Percentiles rank a stretch among this genome's conserved stretches.
These are phyloP conservation scores for Gallinago solitaria DNA, from an alignment of 2,797 vertebrate species.

Conservation along the genomic window DNA sequence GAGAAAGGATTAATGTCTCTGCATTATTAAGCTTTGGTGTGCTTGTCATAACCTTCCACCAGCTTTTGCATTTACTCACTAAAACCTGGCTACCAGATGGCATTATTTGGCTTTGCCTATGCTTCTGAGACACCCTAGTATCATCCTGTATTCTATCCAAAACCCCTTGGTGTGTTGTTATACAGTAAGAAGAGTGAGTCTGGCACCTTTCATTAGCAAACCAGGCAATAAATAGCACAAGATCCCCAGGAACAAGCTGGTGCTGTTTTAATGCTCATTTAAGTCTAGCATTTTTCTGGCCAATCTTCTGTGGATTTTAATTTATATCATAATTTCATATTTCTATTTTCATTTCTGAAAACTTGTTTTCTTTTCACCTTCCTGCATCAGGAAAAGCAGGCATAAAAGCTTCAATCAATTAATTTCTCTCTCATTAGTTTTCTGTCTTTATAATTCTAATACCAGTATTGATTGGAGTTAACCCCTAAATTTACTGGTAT, in stretches of 20 bases:
- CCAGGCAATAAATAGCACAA: neutral
- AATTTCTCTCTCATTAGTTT: neutral
- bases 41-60: constrained; percentile 51
- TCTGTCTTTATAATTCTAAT: neutral
- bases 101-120: constrained; percentile 36
- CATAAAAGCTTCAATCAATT: neutral
- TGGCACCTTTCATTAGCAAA: constrained; percentile 64
- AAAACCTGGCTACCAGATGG: constrained; percentile 67
- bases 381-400: neutral
- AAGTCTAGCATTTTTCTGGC: constrained; percentile 38
- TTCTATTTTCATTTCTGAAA: constrained; percentile 40
- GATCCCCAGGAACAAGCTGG: constrained; percentile 50
- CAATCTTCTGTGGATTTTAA: constrained; percentile 2
- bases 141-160: constrained; percentile 55
- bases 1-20: constrained; percentile 33
- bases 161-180: constrained; percentile 49
- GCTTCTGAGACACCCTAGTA: constrained; percentile 41
- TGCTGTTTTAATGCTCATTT: constrained; percentile 66
- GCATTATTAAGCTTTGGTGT: constrained; percentile 51
- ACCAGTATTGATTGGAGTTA: neutral
- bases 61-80: constrained; percentile 23
- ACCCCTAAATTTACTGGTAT: neutral
- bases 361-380: neutral
- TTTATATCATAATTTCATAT: neutral
- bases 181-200: constrained; percentile 34